Evolutionary conservation across 1,140 invertebrate species (phyloP).

Genomic region (Monochamus saltuarius): DNA sequence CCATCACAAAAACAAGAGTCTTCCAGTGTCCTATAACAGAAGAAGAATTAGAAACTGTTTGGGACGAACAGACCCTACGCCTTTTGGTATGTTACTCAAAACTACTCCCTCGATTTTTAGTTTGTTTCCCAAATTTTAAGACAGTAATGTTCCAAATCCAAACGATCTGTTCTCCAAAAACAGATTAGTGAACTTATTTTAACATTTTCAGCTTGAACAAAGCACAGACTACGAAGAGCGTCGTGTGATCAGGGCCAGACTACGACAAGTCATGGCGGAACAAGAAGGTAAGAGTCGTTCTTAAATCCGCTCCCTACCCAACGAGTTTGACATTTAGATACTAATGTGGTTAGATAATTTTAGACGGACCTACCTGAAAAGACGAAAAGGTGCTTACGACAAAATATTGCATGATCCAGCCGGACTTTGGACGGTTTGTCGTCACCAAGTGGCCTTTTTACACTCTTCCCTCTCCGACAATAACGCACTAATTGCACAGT

Average conservation of each 20-base stretch:
- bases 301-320: too few relatives aligned
- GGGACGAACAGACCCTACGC: conserved; percentile 70
- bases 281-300: conserved; percentile 64
- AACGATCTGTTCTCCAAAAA: not conserved
- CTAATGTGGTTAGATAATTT: too few relatives aligned
- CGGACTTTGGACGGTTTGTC: too few relatives aligned
- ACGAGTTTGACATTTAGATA: too few relatives aligned
- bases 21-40: conserved; percentile 48
- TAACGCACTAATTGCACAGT: too few relatives aligned
- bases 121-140: not conserved
- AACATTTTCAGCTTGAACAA: conserved; percentile 71
- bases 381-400: too few relatives aligned
- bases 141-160: not conserved
- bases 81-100: conserved; percentile 63
- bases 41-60: conserved; percentile 67
- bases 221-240: conserved; percentile 84
- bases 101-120: too few relatives aligned
- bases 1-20: conserved; percentile 38
- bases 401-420: too few relatives aligned
- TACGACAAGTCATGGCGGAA: conserved; percentile 75
- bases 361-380: too few relatives aligned
- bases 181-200: conserved; percentile 11
- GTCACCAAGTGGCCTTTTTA: too few relatives aligned
- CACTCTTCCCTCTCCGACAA: too few relatives aligned
- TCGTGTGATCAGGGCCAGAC: conserved; percentile 73